These are phyloP conservation scores for Bufotes viridis DNA, from an alignment of 2,797 vertebrate species.

Conservation along the genomic window DNA sequence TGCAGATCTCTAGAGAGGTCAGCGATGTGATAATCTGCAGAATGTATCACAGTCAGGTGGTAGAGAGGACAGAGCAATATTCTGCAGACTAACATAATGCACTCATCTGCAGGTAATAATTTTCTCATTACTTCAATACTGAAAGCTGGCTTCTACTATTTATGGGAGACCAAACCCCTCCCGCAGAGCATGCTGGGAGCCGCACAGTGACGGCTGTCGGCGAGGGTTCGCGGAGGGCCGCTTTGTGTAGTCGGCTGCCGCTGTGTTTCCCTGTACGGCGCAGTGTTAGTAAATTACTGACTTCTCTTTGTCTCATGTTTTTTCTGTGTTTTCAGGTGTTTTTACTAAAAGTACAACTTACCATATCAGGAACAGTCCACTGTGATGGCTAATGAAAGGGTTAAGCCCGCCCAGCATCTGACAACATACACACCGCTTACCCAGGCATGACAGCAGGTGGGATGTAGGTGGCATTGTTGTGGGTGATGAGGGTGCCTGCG, in stretches of 20 bases:
- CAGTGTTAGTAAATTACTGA: no score
- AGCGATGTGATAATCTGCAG: neutral
- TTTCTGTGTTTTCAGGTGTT: no score
- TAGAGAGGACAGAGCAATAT: neutral
- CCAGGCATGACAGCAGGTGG: constrained; percentile 74
- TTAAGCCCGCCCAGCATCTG: neutral
- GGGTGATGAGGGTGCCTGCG: constrained; percentile 67
- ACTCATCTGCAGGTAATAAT: neutral
- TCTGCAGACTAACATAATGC: neutral
- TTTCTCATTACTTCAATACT: neutral
- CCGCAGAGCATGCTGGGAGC: no score
- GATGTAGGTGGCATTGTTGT: constrained; percentile 67
- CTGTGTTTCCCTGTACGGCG: no score
- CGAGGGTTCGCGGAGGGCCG: no score
- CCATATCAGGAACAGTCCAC: neutral
- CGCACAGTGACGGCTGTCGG: no score
- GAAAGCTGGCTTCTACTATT: neutral
- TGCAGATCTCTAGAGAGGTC: neutral
- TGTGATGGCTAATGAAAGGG: neutral
- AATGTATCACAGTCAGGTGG: neutral
- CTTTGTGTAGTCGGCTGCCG: no score
- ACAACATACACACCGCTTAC: constrained; percentile 65
- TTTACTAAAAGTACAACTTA: no score
- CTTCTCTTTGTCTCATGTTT: no score
- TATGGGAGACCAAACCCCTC: neutral